These are phyloP conservation scores for Mythimna lalbum DNA, from an alignment of 2,888 invertebrate species.

Conservation along the genomic window DNA sequence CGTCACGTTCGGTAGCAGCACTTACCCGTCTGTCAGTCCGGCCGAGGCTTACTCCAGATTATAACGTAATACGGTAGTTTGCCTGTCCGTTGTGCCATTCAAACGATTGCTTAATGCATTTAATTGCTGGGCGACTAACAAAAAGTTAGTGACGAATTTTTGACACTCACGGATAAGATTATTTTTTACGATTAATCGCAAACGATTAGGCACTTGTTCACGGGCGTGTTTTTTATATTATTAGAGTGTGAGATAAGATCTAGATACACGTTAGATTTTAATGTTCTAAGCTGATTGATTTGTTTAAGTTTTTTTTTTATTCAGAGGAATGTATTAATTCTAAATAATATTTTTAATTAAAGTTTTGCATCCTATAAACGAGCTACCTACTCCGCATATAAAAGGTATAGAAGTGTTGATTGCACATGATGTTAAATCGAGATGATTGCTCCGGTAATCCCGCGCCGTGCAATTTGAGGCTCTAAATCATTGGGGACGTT, in stretches of 20 bases:
- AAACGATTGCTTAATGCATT: slow-evolving; percentile 83
- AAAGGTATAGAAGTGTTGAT: slow-evolving; percentile 70
- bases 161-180: slow-evolving; percentile 65
- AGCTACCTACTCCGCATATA: slow-evolving; percentile 20
- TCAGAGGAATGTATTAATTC: slow-evolving; percentile 23
- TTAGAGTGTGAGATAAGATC: slow-evolving; percentile 48
- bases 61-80: slow-evolving; percentile 90
- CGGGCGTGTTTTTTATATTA: slow-evolving; percentile 58
- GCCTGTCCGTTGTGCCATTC: slow-evolving; percentile 82
- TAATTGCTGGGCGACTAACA: slow-evolving; percentile 78
- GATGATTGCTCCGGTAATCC: slow-evolving; percentile 77
- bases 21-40: slow-evolving; percentile 87
- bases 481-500: slow-evolving; percentile 85
- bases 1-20: slow-evolving; percentile 83
- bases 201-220: slow-evolving; percentile 62
- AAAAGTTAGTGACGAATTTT: slow-evolving; percentile 71
- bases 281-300: slow-evolving; percentile 51
- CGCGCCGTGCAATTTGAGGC: slow-evolving; percentile 87
- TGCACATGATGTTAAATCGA: slow-evolving; percentile 76
- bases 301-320: slow-evolving; percentile 30
- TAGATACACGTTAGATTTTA: slow-evolving; percentile 41
- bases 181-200: slow-evolving; percentile 62
- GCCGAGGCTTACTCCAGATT: slow-evolving; percentile 84
- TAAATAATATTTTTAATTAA: slow-evolving; percentile 50
- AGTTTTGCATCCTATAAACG: slow-evolving; percentile 25